Evolutionary conservation across 2,113 vertebrate species (phyloP), one percentile per base, ranked within the genome.

Genomic region (Paratilapia polleni): DNA sequence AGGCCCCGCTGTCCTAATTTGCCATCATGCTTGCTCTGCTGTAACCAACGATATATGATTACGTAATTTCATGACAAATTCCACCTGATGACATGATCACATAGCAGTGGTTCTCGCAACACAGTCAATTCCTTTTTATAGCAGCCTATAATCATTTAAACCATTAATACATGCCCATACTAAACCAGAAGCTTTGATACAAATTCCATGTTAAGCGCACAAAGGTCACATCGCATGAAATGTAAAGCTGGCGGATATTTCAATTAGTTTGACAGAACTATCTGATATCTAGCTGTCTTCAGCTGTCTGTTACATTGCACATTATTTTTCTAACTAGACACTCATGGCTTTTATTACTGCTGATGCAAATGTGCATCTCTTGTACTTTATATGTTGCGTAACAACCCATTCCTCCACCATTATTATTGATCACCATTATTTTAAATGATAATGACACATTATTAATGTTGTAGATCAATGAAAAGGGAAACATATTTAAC

Each of bases 51-150:
- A 57, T 28, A 60, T 19, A n/a, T 17, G 26, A 14, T 87, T 61
- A 74, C 19, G 11, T 56, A 68, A 82, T 63, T 24, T 73, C 68
- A 52, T 34, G 34, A 80, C 76, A 54, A 59, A 84, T n/a, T 68
- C 68, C 57, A n/a, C n/a, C 60, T 31, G 52, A 82, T 77, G 83
- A 80, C 85, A 77, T 58, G 34, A 83, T 80, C 82, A 59, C 61
- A 80, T 34, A 77, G 63, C 79, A 36, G 17, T 54, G 56, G 11
- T 73, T 57, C 64, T 41, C 6, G 15, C 38, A 38, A 38, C 49
- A 56, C 59, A 77, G 31, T 56, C 47, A 13, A 28, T 57, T 19
- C 28, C 34, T 79, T 64, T 77, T 88, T 66, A 83, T 61, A 62
- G 82, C 68, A 26, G 28, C 61, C 10, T 24, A 14, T 68, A 78